phyloP scores from a whole-genome alignment of 2,797 vertebrate species.

The Melanitta fusca region DNA sequence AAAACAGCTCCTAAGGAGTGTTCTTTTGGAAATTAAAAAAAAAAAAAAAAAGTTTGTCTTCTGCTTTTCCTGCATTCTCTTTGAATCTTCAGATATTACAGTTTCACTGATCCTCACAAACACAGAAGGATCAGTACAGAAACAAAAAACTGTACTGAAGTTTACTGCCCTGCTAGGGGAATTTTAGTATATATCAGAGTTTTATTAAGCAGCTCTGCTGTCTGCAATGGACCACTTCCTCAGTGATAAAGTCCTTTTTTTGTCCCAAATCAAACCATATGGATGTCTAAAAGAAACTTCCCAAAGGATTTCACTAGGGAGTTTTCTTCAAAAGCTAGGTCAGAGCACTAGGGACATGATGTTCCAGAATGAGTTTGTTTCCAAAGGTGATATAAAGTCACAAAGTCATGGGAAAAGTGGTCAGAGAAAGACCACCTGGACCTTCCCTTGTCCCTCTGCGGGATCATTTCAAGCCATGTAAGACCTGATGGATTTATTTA shows the following conservation, averaged over 20 bases:
- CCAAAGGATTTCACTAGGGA: not conserved
- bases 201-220: not conserved
- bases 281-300: not conserved
- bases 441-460: not conserved
- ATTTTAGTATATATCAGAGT: not conserved
- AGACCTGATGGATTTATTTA: not conserved
- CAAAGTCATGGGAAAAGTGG: not conserved
- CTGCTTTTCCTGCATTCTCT: not conserved
- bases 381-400: not conserved
- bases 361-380: not conserved
- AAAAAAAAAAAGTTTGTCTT: not conserved
- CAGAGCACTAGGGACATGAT: not conserved
- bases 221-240: not conserved
- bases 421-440: not conserved
- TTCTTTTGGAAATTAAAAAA: not conserved
- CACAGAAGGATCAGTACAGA: not conserved
- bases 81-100: not conserved
- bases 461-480: fast-evolving
- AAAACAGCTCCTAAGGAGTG: not conserved
- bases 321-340: not conserved
- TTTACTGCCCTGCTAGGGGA: not conserved
- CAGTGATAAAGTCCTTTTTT: not conserved
- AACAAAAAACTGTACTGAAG: not conserved
- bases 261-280: not conserved
- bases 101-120: not conserved